Conservation (phyloP, 1,140 invertebrate species). For the Aphelenchoides fujianensis region DNA sequence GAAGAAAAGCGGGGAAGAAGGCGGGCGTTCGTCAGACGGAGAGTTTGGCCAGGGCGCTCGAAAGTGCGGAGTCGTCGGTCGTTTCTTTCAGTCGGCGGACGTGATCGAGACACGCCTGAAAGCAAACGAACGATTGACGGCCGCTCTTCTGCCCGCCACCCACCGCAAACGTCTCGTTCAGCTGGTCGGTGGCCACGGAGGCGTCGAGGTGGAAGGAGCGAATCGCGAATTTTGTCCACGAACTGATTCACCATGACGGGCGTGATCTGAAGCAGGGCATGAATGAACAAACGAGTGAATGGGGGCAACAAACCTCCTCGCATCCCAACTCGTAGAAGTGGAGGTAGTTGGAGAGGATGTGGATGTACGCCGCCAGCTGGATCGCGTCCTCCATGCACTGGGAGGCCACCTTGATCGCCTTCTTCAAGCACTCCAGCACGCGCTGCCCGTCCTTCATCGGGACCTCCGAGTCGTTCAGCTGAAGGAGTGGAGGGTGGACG, state of each 20-base stretch:
- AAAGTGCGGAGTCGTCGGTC: background rate
- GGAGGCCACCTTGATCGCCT: slow-evolving; percentile 83
- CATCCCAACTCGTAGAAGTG: slow-evolving; percentile 91
- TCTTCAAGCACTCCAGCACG: slow-evolving; percentile 91
- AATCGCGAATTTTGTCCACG: slow-evolving; percentile 84
- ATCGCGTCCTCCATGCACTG: slow-evolving; percentile 96
- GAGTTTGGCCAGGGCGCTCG: background rate
- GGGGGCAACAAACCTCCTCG: slow-evolving; percentile 71
- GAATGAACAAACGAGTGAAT: slow-evolving; percentile 12
- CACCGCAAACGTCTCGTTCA: slow-evolving; percentile 37
- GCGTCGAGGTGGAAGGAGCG: slow-evolving; percentile 85
- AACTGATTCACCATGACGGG: slow-evolving; percentile 78
- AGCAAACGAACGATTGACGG: too few species aligned
- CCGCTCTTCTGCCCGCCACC: too few species aligned
- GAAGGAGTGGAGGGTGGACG: slow-evolving; percentile 15
- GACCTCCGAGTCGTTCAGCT: slow-evolving; percentile 39
- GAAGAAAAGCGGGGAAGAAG: background rate
- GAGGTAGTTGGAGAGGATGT: slow-evolving; percentile 87
- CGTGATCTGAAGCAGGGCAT: slow-evolving; percentile 67
- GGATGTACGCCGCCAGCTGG: slow-evolving; percentile 89
- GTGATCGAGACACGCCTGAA: background rate
- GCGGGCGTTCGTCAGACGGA: background rate
- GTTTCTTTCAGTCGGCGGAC: background rate
- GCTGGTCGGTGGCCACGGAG: slow-evolving; percentile 83
- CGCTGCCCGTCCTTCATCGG: slow-evolving; percentile 79